These are phyloP conservation scores for Rhogogaster chlorosoma DNA, from an alignment of 2,888 invertebrate genomes.

Conservation along the genomic window DNA sequence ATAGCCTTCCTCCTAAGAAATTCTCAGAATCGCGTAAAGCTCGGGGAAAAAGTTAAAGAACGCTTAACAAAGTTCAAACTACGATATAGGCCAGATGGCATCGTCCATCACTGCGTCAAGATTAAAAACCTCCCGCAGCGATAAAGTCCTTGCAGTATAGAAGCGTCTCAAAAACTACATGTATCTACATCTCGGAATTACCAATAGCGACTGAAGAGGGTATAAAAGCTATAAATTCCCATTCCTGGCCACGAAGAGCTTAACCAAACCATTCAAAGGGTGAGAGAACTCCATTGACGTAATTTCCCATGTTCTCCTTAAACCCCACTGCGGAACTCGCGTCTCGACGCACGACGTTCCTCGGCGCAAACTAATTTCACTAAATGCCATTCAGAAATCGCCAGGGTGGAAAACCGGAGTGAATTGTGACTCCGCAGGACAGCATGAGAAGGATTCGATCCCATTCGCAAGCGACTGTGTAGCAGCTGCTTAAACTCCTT, in stretches of 20 bases:
- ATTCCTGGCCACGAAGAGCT: background rate
- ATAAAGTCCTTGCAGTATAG: background rate
- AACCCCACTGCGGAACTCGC: background rate
- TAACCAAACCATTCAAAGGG: background rate
- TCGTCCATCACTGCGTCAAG: conserved; percentile 8
- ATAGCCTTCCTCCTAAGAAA: background rate
- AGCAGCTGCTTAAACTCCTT: background rate
- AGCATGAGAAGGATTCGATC: background rate
- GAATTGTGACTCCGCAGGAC: background rate
- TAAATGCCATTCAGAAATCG: conserved; percentile 16
- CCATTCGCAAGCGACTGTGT: background rate
- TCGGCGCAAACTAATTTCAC: conserved; percentile 8
- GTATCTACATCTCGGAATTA: background rate
- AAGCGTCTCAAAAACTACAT: background rate
- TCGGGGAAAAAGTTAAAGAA: conserved; percentile 24
- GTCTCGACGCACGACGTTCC: background rate
- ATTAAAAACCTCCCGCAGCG: conserved; percentile 18
- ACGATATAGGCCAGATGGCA: background rate
- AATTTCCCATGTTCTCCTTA: background rate
- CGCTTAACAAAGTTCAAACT: conserved; percentile 34
- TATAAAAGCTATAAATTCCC: background rate
- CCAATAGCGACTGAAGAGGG: background rate
- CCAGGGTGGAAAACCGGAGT: background rate
- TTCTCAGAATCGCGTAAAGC: background rate
- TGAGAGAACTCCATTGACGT: conserved; percentile 13